Evolutionary conservation across 2,113 vertebrate species (phyloP), one percentile per base, ranked within the genome.

Genomic region (Protomyctophum bolini): DNA sequence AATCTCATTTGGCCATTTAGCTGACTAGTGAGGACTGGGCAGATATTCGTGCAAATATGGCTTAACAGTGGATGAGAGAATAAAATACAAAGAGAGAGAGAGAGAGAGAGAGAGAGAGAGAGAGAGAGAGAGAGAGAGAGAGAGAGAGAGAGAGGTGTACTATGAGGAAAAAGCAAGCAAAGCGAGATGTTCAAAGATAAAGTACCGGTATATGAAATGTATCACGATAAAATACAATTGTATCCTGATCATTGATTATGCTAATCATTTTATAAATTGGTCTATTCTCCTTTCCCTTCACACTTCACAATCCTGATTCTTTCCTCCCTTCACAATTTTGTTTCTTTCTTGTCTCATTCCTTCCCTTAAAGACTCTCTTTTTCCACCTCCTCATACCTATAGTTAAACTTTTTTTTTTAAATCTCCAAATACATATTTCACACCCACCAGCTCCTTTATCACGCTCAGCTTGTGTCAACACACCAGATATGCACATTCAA

Each of bases 11-110:
- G 46, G 58, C 60, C 64, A 4, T 63, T 41, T 7, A 28, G 55
- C n/a, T 29, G 45, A 75, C 72, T 68, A 61, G n/a, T 70, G 48
- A 15, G 45, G 62, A 61, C 49, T 65, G 71, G 54, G 70, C 71
- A 55, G 58, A 58, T 41, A 57, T 77, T 56, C 65, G 63, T 73
- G 21, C 57, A 76, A 65, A 70, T 56, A 76, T 76, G 65, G 59
- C 66, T 67, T 60, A 77, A 48, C 10, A 60, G 21, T 58, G n/a
- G 28, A 28, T 9, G 8, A 29, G 21, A 29, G 7, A 29, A 10
- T 7, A 10, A 29, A 55, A 66, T 10, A 4, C 6, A 69, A 60
- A 57, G 6, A 76, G 21, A 21, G 12, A 14, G 0, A 8, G 47
- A 15, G 8, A 8, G 14, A 58, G 12, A 6, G 3, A 14, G 8